Evolutionary conservation across 2,113 vertebrate species (phyloP).

Genomic region (Oryctolagus cuniculus): mOryCun1.1 NC_091435.1:47943001-47943500

Average conservation of each 20-base stretch:
- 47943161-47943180: not conserved
- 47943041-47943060: too few species aligned
- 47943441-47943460: slow-evolving; percentile 8
- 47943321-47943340: not conserved
- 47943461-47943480: not conserved
- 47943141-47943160: slow-evolving; percentile 12
- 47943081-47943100: too few species aligned
- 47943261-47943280: not conserved
- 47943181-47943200: not conserved
- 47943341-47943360: not conserved
- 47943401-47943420: not conserved
- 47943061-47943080: too few species aligned
- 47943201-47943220: not conserved
- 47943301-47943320: not conserved
- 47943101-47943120: too few species aligned
- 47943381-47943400: not conserved
- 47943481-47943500: slow-evolving; percentile 50
- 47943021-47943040: too few species aligned
- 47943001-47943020: too few species aligned
- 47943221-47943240: too few species aligned
- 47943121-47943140: not conserved
- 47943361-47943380: not conserved
- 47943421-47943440: not conserved
- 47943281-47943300: not conserved
- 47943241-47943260: not conserved